Percentiles rank a stretch among this genome's conserved stretches.
Evolutionary conservation across 2,113 vertebrate genomes (phyloP).

Genomic region (Cyphotilapia sp.): DNA sequence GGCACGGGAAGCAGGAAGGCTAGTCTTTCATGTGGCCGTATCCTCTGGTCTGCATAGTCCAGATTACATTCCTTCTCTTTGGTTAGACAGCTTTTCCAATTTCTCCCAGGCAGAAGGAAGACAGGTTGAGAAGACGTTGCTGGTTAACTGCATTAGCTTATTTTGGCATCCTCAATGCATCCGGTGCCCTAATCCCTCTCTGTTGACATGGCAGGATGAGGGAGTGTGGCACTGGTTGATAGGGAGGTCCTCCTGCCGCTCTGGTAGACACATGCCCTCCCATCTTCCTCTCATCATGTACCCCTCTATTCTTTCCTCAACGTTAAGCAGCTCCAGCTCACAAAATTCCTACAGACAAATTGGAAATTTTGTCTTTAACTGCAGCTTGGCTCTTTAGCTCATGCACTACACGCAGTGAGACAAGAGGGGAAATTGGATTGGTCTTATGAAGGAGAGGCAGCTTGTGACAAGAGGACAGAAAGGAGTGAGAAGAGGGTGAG

Average conservation of each 20-base stretch:
- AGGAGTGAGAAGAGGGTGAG: neutral
- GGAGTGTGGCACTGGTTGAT: slow-evolving; percentile 50
- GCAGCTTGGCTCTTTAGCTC: slow-evolving; percentile 26
- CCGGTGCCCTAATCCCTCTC: slow-evolving; percentile 54
- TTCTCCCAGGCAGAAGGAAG: slow-evolving; percentile 46
- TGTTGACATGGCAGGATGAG: slow-evolving; percentile 57
- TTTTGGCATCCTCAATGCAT: slow-evolving; percentile 40
- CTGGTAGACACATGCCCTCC: slow-evolving; percentile 57
- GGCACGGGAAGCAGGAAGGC: slow-evolving; percentile 27
- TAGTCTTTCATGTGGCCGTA: slow-evolving; percentile 53
- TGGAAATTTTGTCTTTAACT: slow-evolving; percentile 38
- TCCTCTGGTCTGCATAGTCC: slow-evolving; percentile 63
- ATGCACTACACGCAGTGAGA: neutral
- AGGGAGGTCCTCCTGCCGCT: slow-evolving; percentile 53
- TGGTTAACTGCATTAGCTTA: slow-evolving; percentile 64
- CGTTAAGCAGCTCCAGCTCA: slow-evolving; percentile 10
- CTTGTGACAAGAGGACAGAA: neutral
- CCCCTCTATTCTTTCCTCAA: slow-evolving; percentile 2
- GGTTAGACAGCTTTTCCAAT: slow-evolving; percentile 62
- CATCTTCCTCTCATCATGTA: slow-evolving; percentile 44
- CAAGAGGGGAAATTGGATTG: slow-evolving; percentile 12
- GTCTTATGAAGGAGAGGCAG: neutral
- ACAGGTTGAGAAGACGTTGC: slow-evolving; percentile 53
- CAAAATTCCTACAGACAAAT: slow-evolving; percentile 40
- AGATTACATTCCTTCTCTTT: slow-evolving; percentile 59